These are phyloP conservation scores for Caenorhabditis remanei DNA, from an alignment of 1,140 invertebrate genomes.

Conservation along the genomic window DNA sequence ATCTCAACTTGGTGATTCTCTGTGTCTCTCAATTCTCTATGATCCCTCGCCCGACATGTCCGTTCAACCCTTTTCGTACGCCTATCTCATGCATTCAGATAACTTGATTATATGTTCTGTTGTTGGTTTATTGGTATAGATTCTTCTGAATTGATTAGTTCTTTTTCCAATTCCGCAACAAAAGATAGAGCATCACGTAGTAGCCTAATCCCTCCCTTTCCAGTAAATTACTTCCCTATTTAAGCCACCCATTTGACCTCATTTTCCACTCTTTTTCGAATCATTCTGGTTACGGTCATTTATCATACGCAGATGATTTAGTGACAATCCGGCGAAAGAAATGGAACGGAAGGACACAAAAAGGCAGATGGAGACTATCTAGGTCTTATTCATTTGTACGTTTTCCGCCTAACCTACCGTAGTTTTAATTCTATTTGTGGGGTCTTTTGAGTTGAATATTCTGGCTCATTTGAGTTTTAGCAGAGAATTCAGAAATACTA, in stretches of 20 bases:
- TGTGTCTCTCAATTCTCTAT: not conserved
- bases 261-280: not conserved
- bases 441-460: no score
- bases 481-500: not conserved
- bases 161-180: not conserved
- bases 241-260: not conserved
- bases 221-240: not conserved
- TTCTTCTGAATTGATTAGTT: constrained; percentile 19
- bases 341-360: not conserved
- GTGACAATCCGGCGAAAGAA: constrained; percentile 33
- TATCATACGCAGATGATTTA: constrained; percentile 43
- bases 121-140: not conserved
- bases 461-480: no score
- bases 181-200: not conserved
- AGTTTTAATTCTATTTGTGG: no score
- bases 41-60: not conserved
- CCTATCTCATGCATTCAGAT: constrained; percentile 39
- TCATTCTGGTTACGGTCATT: constrained; percentile 30
- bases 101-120: constrained; percentile 45
- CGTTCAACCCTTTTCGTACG: not conserved
- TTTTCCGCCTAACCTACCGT: not conserved
- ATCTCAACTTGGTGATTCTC: constrained; percentile 21
- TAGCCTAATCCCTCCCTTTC: not conserved
- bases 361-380: not conserved
- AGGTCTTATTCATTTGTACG: not conserved